These are phyloP conservation scores for Diachasmimorpha longicaudata DNA, from an alignment of 1,140 invertebrate genomes.

Conservation along the genomic window DNA sequence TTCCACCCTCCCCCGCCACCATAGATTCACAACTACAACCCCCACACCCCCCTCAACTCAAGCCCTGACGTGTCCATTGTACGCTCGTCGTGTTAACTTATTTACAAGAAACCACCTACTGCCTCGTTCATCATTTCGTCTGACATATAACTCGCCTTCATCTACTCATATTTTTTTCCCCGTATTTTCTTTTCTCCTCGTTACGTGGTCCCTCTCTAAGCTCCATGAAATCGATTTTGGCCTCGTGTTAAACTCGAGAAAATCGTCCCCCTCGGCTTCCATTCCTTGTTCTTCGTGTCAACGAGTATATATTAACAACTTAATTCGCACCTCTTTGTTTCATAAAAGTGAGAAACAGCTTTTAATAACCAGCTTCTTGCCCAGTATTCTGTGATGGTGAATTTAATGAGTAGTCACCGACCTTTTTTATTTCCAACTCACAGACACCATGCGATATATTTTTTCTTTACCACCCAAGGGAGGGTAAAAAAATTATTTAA, in stretches of 20 bases:
- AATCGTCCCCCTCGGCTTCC: neutral
- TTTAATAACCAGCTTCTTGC: constrained; percentile 10
- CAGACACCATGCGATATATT: neutral
- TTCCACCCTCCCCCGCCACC: no score
- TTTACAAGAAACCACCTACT: constrained; percentile 4
- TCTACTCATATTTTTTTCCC: neutral
- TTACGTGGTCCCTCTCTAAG: neutral
- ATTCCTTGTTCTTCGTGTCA: neutral
- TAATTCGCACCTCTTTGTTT: constrained; percentile 23
- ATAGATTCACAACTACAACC: neutral
- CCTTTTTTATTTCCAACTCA: neutral
- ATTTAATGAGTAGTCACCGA: constrained; percentile 3
- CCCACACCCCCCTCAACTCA: neutral
- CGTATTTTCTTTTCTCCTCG: neutral
- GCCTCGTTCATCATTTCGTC: neutral
- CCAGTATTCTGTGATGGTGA: neutral
- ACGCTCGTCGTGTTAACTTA: constrained; percentile 11
- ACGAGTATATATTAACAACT: constrained; percentile 18
- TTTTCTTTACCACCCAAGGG: neutral
- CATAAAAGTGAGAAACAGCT: constrained; percentile 25
- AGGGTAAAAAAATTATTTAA: neutral
- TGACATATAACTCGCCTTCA: constrained; percentile 10
- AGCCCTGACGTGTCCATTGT: constrained; percentile 4
- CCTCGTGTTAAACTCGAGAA: neutral
- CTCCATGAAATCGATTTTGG: neutral